Evolutionary conservation across 2,113 vertebrate genomes (phyloP).

Genomic region (Siniperca knerii): DNA sequence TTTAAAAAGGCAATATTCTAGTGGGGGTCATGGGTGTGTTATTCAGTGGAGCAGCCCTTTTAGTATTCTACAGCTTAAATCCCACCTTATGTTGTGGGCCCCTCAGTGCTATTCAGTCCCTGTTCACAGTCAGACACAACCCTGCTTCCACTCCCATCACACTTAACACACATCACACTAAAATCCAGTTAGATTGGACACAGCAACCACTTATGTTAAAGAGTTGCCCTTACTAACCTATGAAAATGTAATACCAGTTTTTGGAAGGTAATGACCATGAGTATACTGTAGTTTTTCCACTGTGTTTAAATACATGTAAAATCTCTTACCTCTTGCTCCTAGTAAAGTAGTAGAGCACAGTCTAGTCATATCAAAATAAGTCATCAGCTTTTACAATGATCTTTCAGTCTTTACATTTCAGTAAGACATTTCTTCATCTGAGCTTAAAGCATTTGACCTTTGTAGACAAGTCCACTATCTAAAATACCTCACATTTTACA

Average conservation of each 20-base stretch:
- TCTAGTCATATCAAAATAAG: conserved; percentile 15
- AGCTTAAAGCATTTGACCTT: conserved; percentile 19
- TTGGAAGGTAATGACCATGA: neutral
- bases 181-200: neutral
- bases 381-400: neutral
- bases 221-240: neutral
- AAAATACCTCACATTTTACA: conserved; percentile 20
- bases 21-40: neutral
- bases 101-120: neutral
- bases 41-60: conserved; percentile 51
- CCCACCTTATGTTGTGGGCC: neutral
- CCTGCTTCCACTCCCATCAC: neutral
- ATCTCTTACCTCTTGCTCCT: neutral
- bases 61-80: neutral
- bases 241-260: conserved; percentile 15
- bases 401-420: conserved; percentile 17
- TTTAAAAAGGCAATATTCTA: conserved; percentile 7
- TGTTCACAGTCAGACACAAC: neutral
- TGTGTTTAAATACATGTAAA: conserved; percentile 5
- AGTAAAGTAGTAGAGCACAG: neutral
- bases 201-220: neutral
- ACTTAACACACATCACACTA: neutral
- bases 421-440: neutral
- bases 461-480: neutral
- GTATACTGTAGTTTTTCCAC: neutral